Conservation (phyloP, 2,888 invertebrate species). For the Lycia hirtaria region DNA sequence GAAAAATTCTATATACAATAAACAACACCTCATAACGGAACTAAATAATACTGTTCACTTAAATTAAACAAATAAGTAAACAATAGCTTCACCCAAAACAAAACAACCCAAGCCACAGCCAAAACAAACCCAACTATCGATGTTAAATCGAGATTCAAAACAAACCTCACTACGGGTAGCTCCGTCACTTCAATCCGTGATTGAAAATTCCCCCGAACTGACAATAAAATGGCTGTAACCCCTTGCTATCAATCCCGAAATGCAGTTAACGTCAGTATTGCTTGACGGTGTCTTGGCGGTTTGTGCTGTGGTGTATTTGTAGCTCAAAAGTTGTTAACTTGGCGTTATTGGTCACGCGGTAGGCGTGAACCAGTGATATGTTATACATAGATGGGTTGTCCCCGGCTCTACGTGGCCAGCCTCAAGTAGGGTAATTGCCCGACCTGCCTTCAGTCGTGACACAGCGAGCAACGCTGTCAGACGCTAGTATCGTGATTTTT, state of each 20-base stretch:
- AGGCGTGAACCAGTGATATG: neutral
- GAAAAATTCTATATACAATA: too few species aligned
- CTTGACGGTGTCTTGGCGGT: slow-evolving; percentile 36
- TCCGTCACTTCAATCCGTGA: slow-evolving; percentile 16
- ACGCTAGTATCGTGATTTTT: too few species aligned
- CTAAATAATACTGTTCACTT: neutral
- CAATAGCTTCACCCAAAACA: slow-evolving; percentile 1
- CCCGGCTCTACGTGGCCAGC: too few species aligned
- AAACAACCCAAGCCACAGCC: slow-evolving; percentile 1
- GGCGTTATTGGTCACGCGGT: slow-evolving; percentile 6
- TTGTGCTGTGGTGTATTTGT: slow-evolving; percentile 14
- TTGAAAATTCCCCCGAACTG: slow-evolving; percentile 34
- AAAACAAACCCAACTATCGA: slow-evolving; percentile 13
- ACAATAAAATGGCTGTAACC: slow-evolving; percentile 61
- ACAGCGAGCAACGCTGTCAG: too few species aligned
- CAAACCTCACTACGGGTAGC: slow-evolving; percentile 20
- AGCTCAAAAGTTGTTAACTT: slow-evolving; percentile 14
- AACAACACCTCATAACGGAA: too few species aligned
- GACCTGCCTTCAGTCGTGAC: too few species aligned
- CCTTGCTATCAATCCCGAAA: slow-evolving; percentile 65
- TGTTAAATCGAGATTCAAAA: slow-evolving; percentile 29
- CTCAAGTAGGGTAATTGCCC: too few species aligned
- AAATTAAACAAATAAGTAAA: slow-evolving; percentile 6
- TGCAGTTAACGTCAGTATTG: slow-evolving; percentile 66
- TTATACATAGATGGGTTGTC: neutral